Base-by-base conservation (phyloP, 2,797 vertebrate genomes). In the Denticeps clupeoides region DNA sequence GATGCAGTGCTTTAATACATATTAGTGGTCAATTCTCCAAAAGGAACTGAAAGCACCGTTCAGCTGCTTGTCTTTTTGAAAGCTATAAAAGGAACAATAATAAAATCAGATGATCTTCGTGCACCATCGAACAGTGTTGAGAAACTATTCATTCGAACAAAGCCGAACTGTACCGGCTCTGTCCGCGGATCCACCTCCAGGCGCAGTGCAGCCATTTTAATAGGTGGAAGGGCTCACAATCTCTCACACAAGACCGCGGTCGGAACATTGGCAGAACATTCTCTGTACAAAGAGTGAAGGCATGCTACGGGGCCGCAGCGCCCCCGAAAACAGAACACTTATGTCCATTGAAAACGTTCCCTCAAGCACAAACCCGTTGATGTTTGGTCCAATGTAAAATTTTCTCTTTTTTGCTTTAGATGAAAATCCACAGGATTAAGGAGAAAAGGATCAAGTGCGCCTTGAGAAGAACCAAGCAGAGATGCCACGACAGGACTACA, bases 341-440 rank as follows among this genome's bases (percentile, higher is more conserved):
- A 45, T 9, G 25, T 41, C 40, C 25, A 46, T n/a, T 47, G 41
- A 58, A 50, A 29, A 26, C 32, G 10, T 4, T 42, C 50, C 18
- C n/a, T 38, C 38, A 10, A 19, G 21, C 38, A 16, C 35, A 4
- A 16, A 35, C 4, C 21, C 18, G 35, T 21, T 38, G 16, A 8
- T 16, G 16, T 35, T 53, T 53, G 45, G 35, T 38, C 18, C 38
- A 18, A 38, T 38, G 38, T 38, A 5, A 24, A 25, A 25, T 25
- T 3, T 25, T 23, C 5, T 3, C 23, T 3, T n/a, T 18, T 65
- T 56, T 45, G 47, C 57, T 63, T 58, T 64, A 43, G 53, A 40
- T 51, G 32, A 64, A n/a, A 66, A 70, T 64, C 67, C 57, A 72
- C 41, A 72, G 60, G 59, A 72, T 69, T 61, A 58, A 64, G 68